phyloP scores from a whole-genome alignment of 2,888 invertebrate species.

The Lasioglossum figueresi region DNA sequence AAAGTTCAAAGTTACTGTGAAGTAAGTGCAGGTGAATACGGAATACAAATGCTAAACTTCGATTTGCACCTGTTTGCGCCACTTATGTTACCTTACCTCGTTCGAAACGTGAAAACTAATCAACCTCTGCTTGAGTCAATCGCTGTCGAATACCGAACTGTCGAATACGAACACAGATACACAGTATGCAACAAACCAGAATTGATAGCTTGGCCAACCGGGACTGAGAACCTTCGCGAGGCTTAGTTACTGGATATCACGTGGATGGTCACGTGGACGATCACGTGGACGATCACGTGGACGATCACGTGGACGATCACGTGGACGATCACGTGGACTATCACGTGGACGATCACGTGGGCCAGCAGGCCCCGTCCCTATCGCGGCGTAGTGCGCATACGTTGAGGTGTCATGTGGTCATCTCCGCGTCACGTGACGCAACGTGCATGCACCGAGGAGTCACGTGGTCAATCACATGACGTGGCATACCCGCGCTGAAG shows the following conservation, averaged over 20 bases:
- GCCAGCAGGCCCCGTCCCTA: neutral
- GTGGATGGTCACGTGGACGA: too few species aligned
- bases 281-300: too few species aligned
- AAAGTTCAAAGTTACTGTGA: slow-evolving; percentile 45
- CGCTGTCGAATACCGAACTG: neutral
- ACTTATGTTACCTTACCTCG: slow-evolving; percentile 71
- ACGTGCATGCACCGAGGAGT: neutral
- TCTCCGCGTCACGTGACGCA: neutral
- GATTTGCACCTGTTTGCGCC: slow-evolving; percentile 41
- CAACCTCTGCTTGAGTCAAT: slow-evolving; percentile 47
- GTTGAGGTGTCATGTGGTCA: neutral
- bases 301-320: neutral
- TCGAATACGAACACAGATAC: slow-evolving; percentile 15
- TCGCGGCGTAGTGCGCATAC: neutral
- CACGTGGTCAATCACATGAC: neutral
- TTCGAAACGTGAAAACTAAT: slow-evolving; percentile 38
- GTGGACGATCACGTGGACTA: too few species aligned
- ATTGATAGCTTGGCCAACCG: neutral
- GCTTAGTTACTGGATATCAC: neutral
- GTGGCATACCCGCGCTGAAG: neutral
- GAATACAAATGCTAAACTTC: slow-evolving; percentile 28
- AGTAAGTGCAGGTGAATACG: slow-evolving; percentile 53
- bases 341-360: neutral
- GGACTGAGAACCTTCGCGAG: neutral
- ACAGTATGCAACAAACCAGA: slow-evolving; percentile 19